Base-by-base conservation (phyloP, 2,888 invertebrate genomes). In the Hydropsyche betteni region DNA sequence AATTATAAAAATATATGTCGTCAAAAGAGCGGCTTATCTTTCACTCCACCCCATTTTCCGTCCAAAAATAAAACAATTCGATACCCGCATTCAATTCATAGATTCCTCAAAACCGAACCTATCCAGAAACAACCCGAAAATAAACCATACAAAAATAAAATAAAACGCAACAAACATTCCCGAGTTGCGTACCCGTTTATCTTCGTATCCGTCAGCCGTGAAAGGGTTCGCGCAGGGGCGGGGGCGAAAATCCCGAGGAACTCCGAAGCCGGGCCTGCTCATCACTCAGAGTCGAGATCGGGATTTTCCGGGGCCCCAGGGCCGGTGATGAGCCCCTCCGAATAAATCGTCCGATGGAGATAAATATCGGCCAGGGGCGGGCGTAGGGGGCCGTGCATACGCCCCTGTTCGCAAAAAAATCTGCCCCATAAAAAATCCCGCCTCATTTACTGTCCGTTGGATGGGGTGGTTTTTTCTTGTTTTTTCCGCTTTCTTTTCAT, bases 281-380 rank as follows among this genome's bases (percentile, higher is more conserved):
- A 64, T 36, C 64, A 64, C 64, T 64, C 64, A 36, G n/a, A 36
- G 58, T 16, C 58, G 58, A 53, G 58, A 58, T 58, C 58, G 14
- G 58, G 58, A 58, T 58, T 58, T 55, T 55, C 55, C 55, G 16
- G 55, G 55, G 16, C 44, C 44, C 44, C 8, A 38, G 24, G 10
- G 24, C 53, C 61, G 68, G 71, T 75, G 75, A 75, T 36, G 70
- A 70, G 70, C 70, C 70, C 14, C 71, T 24, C 34, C 38, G 75
- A 68, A 70, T 75, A 71, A 75, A 75, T 75, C 58, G 71, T 44
- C 71, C 75, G 75, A 61, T 68, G 71, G 61, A 75, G 71, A 75
- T 75, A 72, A 72, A 75, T 75, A 75, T 75, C 75, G 64, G 51
- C 14, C 72, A 24, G 61, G 16, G 72, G 7, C 58, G 6, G 53